Evolutionary conservation across 64 coral and sea anemone species (phyloP), one percentile per base, ranked within the genome.

Genomic region (Porites australiensis): DNA sequence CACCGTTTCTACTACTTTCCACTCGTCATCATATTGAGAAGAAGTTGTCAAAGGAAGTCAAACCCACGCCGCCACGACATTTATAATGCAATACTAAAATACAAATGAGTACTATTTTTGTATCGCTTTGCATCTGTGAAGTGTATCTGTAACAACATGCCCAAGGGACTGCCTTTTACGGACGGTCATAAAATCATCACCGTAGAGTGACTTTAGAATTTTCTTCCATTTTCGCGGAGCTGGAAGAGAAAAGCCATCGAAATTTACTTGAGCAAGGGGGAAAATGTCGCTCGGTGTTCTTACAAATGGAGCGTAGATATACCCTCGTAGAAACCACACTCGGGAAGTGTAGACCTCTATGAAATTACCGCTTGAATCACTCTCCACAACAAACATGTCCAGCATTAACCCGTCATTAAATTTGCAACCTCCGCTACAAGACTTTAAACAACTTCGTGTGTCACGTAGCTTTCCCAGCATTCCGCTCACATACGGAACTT

Each of bases 161-260:
- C 69, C 70, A 8, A 44, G 13, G 13, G 13, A n/a, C 50, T 53
- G 3, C 3, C 45, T 37, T 13, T 62, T 8, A 13, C 57, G 78
- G 65, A 76, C 11, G 63, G n/a, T 66, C 50, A 70, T 44, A 55
- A 76, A 85, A 77, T 92, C 71, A 3, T 92, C 71, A 3, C 90
- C 90, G 23, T 92, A 92, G n/a, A 52, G 59, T 19, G 74, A 37
- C 15, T 67, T 8, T 6, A 92, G 19, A n/a, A 92, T 78, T 49
- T 92, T 50, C 61, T 76, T 86, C 90, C 90, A 92, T 72, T 92
- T 49, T 3, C 57, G 68, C 7, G 90, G 90, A 54, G 79, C 71
- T 66, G 79, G 82, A 18, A 92, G 61, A 5, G 19, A 22, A 92
- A 92, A 92, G 10, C 82, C 90, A 67, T 92, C 90, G 44, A 92